Evolutionary conservation across 2,113 vertebrate genomes (phyloP), one percentile per base, ranked within the genome.

Genomic region (Martes martes): DNA sequence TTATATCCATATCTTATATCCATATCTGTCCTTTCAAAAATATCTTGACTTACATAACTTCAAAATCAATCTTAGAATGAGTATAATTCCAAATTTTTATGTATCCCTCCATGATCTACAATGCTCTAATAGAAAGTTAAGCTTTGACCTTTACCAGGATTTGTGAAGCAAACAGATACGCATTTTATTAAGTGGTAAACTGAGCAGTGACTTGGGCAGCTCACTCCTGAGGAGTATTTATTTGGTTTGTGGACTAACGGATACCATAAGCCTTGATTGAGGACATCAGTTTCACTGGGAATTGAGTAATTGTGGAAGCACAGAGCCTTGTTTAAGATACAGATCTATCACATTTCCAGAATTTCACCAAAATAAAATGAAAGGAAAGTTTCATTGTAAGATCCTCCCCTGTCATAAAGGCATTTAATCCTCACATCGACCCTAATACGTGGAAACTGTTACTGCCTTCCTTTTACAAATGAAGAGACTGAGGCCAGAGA

Each of bases 341-440:
- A 85, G 52, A 55, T 94, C 16, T 23, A 79, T 74, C 65, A 50
- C 14, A 87, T 71, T 52, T 74, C 36, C 23, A 69, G 92, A 45
- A 71, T 94, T 94, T 83, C 80, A 88, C 28, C 71, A 19, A 83
- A 82, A 55, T 79, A 36, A 93, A 82, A 78, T 50, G 88, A 67
- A 97, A 36, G 42, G 52, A 88, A 92, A 52, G 21, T 74, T 89
- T 21, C 47, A 78, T 13, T 69, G 61, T 78, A 59, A 52, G 19
- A 74, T 28, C 13, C 26, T 42, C 82, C 7, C 79, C n/a, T 19
- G 14, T 33, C 36, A 2, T 42, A 63, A 96, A 42, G 52, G 31
- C 33, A 47, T 50, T 81, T 19, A n/a, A 55, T 47, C 45, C 9
- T 94, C 91, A 63, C 36, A 4, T 6, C 28, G 59, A 83, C 21